Evolutionary conservation across 2,113 vertebrate genomes (phyloP).

Genomic region (Dipodomys stephensi): DNA sequence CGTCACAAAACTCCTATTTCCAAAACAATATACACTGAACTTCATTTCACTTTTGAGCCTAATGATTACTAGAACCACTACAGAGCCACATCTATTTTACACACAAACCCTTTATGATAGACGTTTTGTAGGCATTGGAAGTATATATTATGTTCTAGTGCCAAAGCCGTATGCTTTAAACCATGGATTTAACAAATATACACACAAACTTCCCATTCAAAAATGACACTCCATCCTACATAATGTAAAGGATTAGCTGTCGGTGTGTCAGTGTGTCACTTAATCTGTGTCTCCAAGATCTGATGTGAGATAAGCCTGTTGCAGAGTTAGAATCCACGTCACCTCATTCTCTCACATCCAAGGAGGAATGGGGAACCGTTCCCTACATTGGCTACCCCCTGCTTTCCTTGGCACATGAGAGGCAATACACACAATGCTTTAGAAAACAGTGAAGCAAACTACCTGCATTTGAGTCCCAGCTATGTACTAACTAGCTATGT

Average conservation of each 20-base stretch:
- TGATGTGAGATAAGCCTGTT: not conserved
- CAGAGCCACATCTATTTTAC: not conserved
- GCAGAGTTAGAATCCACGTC: not conserved
- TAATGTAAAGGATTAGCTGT: not conserved
- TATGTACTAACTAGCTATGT: not conserved
- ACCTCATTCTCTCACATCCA: not conserved
- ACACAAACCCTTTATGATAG: not conserved
- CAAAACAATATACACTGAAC: not conserved
- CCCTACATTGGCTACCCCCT: not conserved
- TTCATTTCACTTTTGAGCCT: not conserved
- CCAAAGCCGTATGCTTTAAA: not conserved
- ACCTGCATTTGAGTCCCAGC: not conserved
- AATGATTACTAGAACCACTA: not conserved
- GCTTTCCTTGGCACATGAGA: not conserved
- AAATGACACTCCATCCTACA: not conserved
- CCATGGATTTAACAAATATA: not conserved
- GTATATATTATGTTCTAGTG: not conserved
- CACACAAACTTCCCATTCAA: slow-evolving; percentile 12
- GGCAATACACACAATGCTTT: not conserved
- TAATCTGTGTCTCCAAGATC: not conserved
- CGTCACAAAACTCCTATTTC: not conserved
- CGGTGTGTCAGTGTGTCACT: not conserved
- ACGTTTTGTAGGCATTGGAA: not conserved
- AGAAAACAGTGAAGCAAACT: not conserved
- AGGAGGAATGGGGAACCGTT: not conserved